Evolutionary conservation across 2,888 invertebrate genomes (phyloP).

Genomic region (Ethmia dodecea): DNA sequence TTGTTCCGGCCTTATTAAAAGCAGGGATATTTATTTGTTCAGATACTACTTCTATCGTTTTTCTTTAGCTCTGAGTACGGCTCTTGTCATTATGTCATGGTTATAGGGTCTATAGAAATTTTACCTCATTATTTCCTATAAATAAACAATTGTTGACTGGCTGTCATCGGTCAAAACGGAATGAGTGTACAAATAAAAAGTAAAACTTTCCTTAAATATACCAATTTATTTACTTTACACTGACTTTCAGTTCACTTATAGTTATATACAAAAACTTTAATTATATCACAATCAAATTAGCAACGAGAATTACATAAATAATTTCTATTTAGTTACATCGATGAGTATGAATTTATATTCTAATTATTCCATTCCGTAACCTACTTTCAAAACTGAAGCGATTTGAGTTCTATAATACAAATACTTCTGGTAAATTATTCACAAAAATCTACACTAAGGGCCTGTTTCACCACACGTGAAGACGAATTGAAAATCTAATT

Average conservation of each 20-base stretch:
- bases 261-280: conserved; percentile 55
- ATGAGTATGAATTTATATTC: conserved; percentile 1
- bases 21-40: conserved; percentile 11
- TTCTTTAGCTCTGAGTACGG: too few relatives aligned
- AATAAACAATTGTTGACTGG: too few relatives aligned
- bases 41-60: conserved; percentile 1
- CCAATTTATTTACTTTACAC: conserved; percentile 55
- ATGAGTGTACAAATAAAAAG: conserved; percentile 16
- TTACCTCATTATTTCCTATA: too few relatives aligned
- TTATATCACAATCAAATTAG: conserved; percentile 68
- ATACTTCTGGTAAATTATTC: background rate
- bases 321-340: conserved; percentile 25
- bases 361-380: too few relatives aligned
- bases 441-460: conserved; percentile 1
- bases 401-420: conserved; percentile 12
- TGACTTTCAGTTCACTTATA: conserved; percentile 49
- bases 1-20: conserved; percentile 12
- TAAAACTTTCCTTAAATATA: conserved; percentile 30
- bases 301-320: conserved; percentile 41
- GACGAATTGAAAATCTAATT: background rate
- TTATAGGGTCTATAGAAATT: too few relatives aligned
- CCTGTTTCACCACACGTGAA: conserved; percentile 3
- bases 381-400: conserved; percentile 17
- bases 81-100: too few relatives aligned
- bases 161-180: too few relatives aligned